Conservation (phyloP, 2,888 invertebrate species). For the Stomorhina lunata region DNA sequence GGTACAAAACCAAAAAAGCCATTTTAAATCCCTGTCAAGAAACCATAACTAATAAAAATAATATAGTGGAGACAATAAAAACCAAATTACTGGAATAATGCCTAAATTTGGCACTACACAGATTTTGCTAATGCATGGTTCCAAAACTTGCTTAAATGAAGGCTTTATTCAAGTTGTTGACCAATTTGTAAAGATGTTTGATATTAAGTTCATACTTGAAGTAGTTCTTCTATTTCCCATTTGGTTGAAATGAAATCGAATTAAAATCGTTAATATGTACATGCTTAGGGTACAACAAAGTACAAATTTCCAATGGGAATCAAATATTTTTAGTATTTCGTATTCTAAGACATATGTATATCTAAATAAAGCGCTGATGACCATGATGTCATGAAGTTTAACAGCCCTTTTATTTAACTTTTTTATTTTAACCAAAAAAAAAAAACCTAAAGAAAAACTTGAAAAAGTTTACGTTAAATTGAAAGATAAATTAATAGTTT, state of each 20-base stretch:
- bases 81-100: too few species aligned
- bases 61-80: too few species aligned
- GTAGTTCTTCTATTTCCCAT: background rate
- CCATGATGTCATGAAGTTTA: slow-evolving; percentile 64
- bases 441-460: background rate
- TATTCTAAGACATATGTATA: slow-evolving; percentile 20
- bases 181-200: too few species aligned
- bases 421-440: background rate
- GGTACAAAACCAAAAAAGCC: too few species aligned
- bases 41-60: too few species aligned
- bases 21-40: too few species aligned
- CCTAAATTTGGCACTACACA: too few species aligned
- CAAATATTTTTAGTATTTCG: slow-evolving; percentile 11
- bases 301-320: slow-evolving; percentile 30
- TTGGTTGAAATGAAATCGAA: slow-evolving; percentile 19
- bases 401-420: slow-evolving; percentile 42
- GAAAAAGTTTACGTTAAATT: slow-evolving; percentile 61
- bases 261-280: background rate
- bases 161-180: too few species aligned
- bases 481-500: slow-evolving; percentile 66
- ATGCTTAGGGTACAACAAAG: too few species aligned
- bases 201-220: too few species aligned
- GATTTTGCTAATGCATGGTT: too few species aligned
- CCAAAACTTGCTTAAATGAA: too few species aligned
- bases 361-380: slow-evolving; percentile 60